Conservation (phyloP, 2,113 vertebrate genomes). For the Copsychus sechellarum region DNA sequence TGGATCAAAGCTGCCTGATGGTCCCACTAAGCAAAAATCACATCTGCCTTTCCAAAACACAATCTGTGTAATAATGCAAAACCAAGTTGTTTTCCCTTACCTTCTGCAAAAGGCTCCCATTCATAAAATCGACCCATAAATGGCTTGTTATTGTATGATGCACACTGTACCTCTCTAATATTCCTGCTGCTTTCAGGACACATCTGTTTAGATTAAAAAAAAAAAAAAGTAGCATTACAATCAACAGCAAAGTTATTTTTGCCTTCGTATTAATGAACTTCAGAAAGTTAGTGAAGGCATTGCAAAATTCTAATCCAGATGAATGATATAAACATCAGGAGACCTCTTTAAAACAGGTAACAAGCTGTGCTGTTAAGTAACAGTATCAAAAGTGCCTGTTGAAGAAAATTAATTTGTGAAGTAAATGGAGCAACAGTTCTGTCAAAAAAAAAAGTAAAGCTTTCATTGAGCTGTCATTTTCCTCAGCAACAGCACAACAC, state of each 20-base stretch:
- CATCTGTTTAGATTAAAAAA: slow-evolving; percentile 71
- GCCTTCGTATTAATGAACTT: background rate
- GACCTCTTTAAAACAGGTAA: background rate
- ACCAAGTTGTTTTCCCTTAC: slow-evolving; percentile 70
- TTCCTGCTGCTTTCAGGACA: slow-evolving; percentile 86
- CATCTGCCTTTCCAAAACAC: background rate
- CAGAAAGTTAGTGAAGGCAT: background rate
- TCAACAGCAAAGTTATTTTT: background rate
- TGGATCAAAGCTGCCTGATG: background rate
- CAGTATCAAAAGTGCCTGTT: background rate
- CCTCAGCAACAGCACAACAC: background rate
- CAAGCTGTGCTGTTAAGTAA: background rate
- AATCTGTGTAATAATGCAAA: background rate
- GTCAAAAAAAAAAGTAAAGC: background rate
- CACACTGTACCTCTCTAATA: slow-evolving; percentile 89
- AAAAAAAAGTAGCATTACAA: background rate
- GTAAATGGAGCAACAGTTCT: background rate
- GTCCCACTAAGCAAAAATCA: background rate
- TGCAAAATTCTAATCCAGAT: background rate
- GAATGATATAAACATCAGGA: background rate
- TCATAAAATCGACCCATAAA: slow-evolving; percentile 96
- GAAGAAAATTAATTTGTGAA: background rate
- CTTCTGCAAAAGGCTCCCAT: slow-evolving; percentile 96
- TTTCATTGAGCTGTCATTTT: background rate
- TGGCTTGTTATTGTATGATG: slow-evolving; percentile 90